phyloP scores from a whole-genome alignment of 2,797 vertebrate genomes.

The Fratercula arctica region DNA sequence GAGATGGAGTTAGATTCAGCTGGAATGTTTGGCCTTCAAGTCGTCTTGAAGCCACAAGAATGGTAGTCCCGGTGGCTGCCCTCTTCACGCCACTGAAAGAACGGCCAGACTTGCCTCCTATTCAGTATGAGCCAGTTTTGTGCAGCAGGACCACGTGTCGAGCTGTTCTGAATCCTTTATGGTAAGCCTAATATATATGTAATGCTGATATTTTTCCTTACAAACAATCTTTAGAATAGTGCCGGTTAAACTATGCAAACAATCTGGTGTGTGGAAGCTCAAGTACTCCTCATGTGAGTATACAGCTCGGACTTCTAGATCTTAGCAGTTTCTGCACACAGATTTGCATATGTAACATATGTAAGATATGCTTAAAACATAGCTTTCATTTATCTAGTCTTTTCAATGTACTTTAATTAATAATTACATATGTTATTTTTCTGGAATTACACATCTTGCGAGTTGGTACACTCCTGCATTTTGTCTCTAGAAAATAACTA shows the following conservation, averaged over 20 bases:
- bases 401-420: not conserved
- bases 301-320: not conserved
- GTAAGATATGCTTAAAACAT: not conserved
- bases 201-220: not conserved
- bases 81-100: constrained; percentile 93
- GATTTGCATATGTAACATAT: not conserved
- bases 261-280: not conserved
- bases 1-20: constrained; percentile 95
- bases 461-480: not conserved
- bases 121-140: constrained; percentile 95
- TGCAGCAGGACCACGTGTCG: constrained; percentile 95
- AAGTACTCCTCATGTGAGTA: not conserved
- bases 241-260: not conserved
- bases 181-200: constrained; percentile 72
- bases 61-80: constrained; percentile 92
- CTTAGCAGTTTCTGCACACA: not conserved
- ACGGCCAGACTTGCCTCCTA: constrained; percentile 91
- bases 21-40: constrained; percentile 99
- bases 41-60: constrained; percentile 93
- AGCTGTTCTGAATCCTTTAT: constrained; percentile 95
- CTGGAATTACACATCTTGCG: not conserved
- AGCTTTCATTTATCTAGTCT: not conserved
- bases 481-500: not conserved
- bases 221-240: not conserved
- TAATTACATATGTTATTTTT: not conserved